Evolutionary conservation across 2,888 invertebrate species (phyloP).

Genomic region (Seira musarum): DNA sequence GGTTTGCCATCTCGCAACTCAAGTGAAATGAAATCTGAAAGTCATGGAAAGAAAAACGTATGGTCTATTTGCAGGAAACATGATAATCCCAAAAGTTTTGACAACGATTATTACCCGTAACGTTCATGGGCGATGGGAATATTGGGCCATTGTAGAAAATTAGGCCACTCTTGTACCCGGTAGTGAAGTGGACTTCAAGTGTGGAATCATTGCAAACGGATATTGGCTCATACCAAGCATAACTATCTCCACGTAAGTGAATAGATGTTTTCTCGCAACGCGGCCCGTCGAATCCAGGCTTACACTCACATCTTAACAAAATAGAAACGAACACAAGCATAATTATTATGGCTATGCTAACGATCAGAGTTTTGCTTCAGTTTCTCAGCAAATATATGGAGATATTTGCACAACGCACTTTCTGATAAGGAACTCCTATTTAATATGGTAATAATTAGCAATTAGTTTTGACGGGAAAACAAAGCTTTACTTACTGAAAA

Average conservation of each 20-base stretch:
- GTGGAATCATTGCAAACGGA: slow-evolving; percentile 89
- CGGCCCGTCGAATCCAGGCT: slow-evolving; percentile 85
- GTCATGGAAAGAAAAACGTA: slow-evolving; percentile 53
- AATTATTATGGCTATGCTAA: slow-evolving; percentile 17
- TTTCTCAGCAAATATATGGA: too few relatives aligned
- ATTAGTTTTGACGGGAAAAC: neutral
- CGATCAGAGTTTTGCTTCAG: neutral
- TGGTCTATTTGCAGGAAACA: neutral
- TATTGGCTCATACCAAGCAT: slow-evolving; percentile 92
- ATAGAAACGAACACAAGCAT: neutral
- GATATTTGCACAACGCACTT: too few relatives aligned
- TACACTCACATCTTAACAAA: slow-evolving; percentile 82
- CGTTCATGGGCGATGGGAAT: slow-evolving; percentile 56
- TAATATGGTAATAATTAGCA: slow-evolving; percentile 8
- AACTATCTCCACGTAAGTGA: slow-evolving; percentile 92
- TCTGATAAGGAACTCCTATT: neutral
- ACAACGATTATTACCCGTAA: slow-evolving; percentile 56
- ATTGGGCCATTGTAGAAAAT: slow-evolving; percentile 92
- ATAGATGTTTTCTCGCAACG: slow-evolving; percentile 91
- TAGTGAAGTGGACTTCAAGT: slow-evolving; percentile 86
- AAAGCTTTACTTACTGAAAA: slow-evolving; percentile 51
- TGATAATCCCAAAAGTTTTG: slow-evolving; percentile 14
- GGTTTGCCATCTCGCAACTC: slow-evolving; percentile 89
- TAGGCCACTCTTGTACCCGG: slow-evolving; percentile 83
- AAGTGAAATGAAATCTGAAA: slow-evolving; percentile 89